Conservation (phyloP, 1,140 invertebrate genomes). For the Zaprionus africanus region DNA sequence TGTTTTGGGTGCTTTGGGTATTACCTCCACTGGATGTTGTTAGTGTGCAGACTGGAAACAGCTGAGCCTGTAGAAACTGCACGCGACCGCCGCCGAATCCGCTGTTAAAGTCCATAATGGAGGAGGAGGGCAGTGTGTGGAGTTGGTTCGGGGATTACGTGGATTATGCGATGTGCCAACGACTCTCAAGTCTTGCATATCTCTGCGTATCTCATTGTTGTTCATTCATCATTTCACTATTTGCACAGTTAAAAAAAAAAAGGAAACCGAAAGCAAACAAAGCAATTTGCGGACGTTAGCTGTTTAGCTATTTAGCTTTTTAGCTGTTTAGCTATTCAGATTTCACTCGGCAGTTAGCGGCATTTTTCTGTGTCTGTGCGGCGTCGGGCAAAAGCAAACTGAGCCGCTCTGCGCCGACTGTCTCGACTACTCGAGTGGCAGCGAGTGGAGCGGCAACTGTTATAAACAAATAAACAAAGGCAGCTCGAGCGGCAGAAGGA, state of each 20-base stretch:
- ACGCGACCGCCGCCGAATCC: conserved; percentile 79
- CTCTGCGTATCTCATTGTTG: background rate
- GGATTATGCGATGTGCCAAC: background rate
- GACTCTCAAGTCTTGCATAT: background rate
- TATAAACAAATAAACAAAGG: conserved; percentile 74
- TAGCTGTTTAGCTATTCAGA: background rate
- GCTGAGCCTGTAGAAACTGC: conserved; percentile 85
- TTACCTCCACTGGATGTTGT: conserved; percentile 79
- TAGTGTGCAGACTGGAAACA: conserved; percentile 85
- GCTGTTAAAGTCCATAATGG: conserved; percentile 60
- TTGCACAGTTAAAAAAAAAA: background rate
- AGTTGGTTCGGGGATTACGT: background rate
- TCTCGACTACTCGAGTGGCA: conserved; percentile 23
- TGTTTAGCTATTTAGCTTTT: conserved; percentile 1
- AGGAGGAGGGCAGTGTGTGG: background rate
- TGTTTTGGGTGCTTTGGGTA: background rate
- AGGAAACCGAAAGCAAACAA: background rate
- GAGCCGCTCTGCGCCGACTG: conserved; percentile 26
- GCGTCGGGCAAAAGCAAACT: conserved; percentile 48
- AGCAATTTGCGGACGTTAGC: background rate
- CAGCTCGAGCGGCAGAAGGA: conserved; percentile 5
- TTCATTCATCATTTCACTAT: background rate
- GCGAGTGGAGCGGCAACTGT: conserved; percentile 39
- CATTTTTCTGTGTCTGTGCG: conserved; percentile 42
- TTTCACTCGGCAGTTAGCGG: conserved; percentile 12